Evolutionary conservation across 2,797 vertebrate genomes (phyloP).

Genomic region (Leptatherina wallacei): DNA sequence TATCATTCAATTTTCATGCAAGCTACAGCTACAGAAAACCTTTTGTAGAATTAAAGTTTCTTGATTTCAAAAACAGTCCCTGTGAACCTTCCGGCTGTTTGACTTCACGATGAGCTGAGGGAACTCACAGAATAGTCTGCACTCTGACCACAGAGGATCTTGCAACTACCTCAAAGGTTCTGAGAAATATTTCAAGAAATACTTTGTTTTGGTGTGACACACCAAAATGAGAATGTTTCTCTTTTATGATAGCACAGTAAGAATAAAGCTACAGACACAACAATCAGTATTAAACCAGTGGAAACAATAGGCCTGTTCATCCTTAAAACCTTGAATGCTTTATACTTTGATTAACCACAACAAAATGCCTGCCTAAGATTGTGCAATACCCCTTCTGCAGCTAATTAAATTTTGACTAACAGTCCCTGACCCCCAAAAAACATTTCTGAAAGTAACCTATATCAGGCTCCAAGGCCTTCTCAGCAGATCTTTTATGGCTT

Average conservation of each 20-base stretch:
- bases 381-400: not conserved
- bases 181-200: not conserved
- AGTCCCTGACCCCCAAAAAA: too few relatives aligned
- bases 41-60: not conserved
- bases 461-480: not conserved
- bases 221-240: not conserved
- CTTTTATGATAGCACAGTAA: not conserved
- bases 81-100: not conserved
- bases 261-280: not conserved
- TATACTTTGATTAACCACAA: not conserved
- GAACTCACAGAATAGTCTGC: not conserved
- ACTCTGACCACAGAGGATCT: not conserved
- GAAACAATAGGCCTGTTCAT: not conserved
- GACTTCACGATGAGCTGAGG: not conserved
- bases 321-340: not conserved
- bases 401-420: too few relatives aligned
- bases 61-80: not conserved
- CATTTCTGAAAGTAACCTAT: not conserved
- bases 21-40: not conserved
- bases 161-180: not conserved
- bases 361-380: not conserved
- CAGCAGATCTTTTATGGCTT: not conserved
- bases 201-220: not conserved
- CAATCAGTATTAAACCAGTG: not conserved
- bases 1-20: not conserved